Evolutionary conservation across 2,888 invertebrate species (phyloP), one percentile per base, ranked within the genome.

Genomic region (Automeris io): DNA sequence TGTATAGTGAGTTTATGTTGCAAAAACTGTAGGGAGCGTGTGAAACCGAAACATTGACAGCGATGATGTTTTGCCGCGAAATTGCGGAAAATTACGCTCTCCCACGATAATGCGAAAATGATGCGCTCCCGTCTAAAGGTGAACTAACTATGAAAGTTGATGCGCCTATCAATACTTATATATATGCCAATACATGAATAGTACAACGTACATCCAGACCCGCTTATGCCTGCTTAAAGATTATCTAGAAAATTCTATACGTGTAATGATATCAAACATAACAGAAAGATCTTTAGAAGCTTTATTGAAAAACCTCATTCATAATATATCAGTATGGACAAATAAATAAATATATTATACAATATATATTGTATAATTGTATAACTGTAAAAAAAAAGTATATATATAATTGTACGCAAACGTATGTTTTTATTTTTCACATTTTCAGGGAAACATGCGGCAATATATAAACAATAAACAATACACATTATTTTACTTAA

Each of bases 161-260:
- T 62, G 62, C 63, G 48, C 54, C 56, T 65, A 64, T 64, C 64
- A 70, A 75, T 77, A 77, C 77, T 76, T 80, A 75, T 83, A 80
- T 83, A 83, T 85, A 83, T 76, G 68, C 53, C n/a, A 59, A 66
- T 53, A 61, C 61, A 65, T 58, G 51, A 54, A 51, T 55, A 47
- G 41, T 44, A 53, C 61, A 64, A 42, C 51, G 47, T 61, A 54
- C 53, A 57, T 61, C 57, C 60, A 53, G 59, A 55, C 51, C 51
- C 38, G 45, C 11, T 38, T 40, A 40, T 35, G 39, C 25, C 29
- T 16, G 29, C 16, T n/a, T 29, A 8, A 16, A 29, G 5, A n/a
- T 29, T 16, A 36, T 18, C 11, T 25, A 35, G 18, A 31, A 13
- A 8, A 34, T 6, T 25, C 25, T 13, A 19, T n/a, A n/a, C n/a